A percentile compares a stretch with the other conserved stretches of the same genome.
Conservation (phyloP, 2,797 vertebrate genomes). For the Choloepus didactylus region DNA sequence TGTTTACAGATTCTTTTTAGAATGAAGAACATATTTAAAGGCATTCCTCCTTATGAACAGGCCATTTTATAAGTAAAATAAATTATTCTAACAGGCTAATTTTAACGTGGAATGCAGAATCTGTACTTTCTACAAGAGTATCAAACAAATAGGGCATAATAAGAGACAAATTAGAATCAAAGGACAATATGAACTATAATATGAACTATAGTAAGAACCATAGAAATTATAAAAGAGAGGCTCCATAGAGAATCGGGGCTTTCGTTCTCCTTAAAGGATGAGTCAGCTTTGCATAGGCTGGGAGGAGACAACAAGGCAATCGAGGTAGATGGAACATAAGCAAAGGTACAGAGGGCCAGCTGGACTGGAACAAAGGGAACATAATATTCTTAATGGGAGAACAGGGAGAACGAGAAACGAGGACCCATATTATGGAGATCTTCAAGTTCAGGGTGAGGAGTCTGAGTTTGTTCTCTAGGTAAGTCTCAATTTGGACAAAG, state of each 20-base stretch:
- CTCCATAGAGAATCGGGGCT: background rate
- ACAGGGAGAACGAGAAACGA: background rate
- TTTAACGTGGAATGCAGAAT: background rate
- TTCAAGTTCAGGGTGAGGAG: background rate
- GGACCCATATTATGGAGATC: background rate
- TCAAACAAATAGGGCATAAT: background rate
- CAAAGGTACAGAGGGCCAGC: background rate
- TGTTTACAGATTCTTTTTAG: background rate
- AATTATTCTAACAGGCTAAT: constrained; percentile 14
- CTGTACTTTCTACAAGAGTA: background rate
- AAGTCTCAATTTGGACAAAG: background rate
- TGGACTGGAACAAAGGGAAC: background rate
- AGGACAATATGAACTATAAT: background rate
- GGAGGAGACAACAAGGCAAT: background rate
- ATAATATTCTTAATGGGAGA: rapidly evolving
- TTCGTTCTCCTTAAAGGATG: background rate
- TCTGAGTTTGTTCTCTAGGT: background rate
- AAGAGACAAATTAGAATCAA: background rate
- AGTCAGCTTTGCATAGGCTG: background rate
- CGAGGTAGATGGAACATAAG: background rate
- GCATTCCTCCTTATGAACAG: constrained; percentile 10
- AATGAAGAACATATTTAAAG: background rate
- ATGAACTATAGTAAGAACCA: background rate
- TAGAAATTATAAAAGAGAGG: background rate
- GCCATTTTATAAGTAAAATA: constrained; percentile 7